Conservation (phyloP, 1,140 invertebrate genomes). For the Drosophila triauraria region DNA sequence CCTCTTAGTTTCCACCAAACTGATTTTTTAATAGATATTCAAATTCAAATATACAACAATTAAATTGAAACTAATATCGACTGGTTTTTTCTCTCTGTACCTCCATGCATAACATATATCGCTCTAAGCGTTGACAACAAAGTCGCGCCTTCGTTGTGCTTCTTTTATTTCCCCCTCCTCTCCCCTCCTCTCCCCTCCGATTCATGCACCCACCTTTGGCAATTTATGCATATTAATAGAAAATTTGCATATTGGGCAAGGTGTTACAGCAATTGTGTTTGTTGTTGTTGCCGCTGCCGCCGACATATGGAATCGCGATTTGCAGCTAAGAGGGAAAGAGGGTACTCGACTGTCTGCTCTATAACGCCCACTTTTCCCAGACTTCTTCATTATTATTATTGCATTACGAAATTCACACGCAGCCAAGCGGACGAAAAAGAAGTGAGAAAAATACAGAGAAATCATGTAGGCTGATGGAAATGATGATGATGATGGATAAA, state of each 20-base stretch:
- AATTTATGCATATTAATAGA: slow-evolving; percentile 78
- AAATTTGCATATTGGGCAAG: slow-evolving; percentile 79
- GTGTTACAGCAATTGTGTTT: slow-evolving; percentile 50
- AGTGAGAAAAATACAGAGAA: slow-evolving; percentile 13
- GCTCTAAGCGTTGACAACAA: slow-evolving; percentile 38
- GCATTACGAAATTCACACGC: slow-evolving; percentile 61
- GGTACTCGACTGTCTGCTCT: slow-evolving; percentile 12
- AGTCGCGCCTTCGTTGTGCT: slow-evolving; percentile 59
- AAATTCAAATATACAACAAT: no score
- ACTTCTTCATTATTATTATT: slow-evolving; percentile 45
- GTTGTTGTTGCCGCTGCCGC: slow-evolving; percentile 24
- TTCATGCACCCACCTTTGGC: slow-evolving; percentile 41
- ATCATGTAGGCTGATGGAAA: slow-evolving; percentile 46
- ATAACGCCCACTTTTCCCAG: slow-evolving; percentile 39
- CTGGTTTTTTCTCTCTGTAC: slow-evolving; percentile 1
- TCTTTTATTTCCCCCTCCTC: slow-evolving; percentile 15
- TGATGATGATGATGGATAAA: slow-evolving; percentile 33
- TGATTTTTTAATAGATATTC: no score
- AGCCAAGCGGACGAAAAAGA: slow-evolving; percentile 32
- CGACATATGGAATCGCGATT: slow-evolving; percentile 23
- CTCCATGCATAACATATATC: slow-evolving; percentile 10
- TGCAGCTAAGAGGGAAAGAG: neutral
- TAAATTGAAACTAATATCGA: neutral
- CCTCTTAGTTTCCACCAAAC: no score
- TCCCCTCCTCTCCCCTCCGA: no score